Evolutionary conservation across 2,113 vertebrate species (phyloP).

Genomic region (Gallinago undulata): DNA sequence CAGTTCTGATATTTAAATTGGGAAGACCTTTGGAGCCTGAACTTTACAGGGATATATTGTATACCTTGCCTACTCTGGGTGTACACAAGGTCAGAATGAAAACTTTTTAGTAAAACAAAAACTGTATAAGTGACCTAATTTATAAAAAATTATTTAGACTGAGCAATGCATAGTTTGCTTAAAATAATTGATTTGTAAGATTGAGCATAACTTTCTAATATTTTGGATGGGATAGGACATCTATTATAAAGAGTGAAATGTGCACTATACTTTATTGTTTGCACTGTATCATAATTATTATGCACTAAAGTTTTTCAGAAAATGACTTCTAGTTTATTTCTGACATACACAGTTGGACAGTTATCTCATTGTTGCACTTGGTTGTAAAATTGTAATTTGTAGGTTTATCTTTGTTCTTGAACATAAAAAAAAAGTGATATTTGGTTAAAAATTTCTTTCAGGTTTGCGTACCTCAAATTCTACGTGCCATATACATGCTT

Average conservation of each 20-base stretch:
- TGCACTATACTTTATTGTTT: background rate
- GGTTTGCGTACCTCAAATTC: slow-evolving; percentile 89
- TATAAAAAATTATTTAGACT: background rate
- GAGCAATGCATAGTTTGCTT: background rate
- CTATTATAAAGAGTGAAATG: background rate
- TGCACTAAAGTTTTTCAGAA: background rate
- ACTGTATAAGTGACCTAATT: background rate
- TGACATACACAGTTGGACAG: background rate
- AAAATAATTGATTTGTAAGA: background rate
- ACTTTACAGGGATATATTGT: slow-evolving; percentile 81
- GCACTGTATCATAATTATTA: background rate
- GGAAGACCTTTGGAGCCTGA: slow-evolving; percentile 80
- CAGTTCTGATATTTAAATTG: slow-evolving; percentile 88
- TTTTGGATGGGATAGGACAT: background rate
- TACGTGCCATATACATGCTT: slow-evolving; percentile 84
- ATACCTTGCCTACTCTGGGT: slow-evolving; percentile 86
- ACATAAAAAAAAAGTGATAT: background rate
- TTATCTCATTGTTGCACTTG: background rate
- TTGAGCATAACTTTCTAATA: background rate
- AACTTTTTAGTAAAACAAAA: background rate
- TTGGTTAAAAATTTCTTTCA: slow-evolving; percentile 58
- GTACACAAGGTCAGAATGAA: slow-evolving; percentile 88
- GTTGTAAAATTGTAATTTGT: background rate
- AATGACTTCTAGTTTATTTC: background rate
- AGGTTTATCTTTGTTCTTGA: background rate